Evolutionary conservation across 2,888 invertebrate species (phyloP), one percentile per base, ranked within the genome.

Genomic region (Blastobasis adustella): DNA sequence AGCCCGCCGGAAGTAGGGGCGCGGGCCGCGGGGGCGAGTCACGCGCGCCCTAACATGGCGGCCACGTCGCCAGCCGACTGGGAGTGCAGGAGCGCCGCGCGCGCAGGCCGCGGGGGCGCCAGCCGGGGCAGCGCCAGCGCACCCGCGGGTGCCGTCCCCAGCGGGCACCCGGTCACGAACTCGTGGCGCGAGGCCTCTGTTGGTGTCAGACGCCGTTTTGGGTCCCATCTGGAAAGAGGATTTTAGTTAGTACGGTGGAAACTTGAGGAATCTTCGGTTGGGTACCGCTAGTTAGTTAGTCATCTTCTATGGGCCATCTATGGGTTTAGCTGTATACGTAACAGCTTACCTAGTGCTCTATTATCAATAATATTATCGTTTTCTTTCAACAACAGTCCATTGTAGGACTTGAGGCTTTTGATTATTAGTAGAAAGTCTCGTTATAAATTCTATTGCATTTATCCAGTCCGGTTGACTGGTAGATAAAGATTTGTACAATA

Each of bases 151-250:
- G 81, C 82, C 58, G 73, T 60, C 40, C 80, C 88, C 0, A 83
- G 63, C 0, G 83, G 67, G 50, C 82, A 82, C 5, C 92, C 91
- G 6, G 90, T 90, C 59, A 92, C 91, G 66, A 97, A 98, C 70
- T 96, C 95, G 82, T 98, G 98, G 50, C 94, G 92, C 36, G 95
- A 90, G 3, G 97, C 98, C 75, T 98, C 97, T 51, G 95, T 96
- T 0, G 98, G 95, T 4, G 95, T 97, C 92, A 98, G 93, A 58
- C 98, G 92, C 57, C 95, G 94, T 71, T 94, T 93, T 10, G 97
- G 95, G 83, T 98, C 97, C 98, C 98, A 98, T 79, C 96, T 96
- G 83, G 5, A 62, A 61, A 10, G 1, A 36, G 36, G 7, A 36
- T 5, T 3, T 44, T 44, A 10, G 44, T 10, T n/a, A 7, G 4